Percentiles rank a stretch among this genome's conserved stretches.
Conservation (phyloP, 2,797 vertebrate genomes). For the Acipenser oxyrinchus region DNA sequence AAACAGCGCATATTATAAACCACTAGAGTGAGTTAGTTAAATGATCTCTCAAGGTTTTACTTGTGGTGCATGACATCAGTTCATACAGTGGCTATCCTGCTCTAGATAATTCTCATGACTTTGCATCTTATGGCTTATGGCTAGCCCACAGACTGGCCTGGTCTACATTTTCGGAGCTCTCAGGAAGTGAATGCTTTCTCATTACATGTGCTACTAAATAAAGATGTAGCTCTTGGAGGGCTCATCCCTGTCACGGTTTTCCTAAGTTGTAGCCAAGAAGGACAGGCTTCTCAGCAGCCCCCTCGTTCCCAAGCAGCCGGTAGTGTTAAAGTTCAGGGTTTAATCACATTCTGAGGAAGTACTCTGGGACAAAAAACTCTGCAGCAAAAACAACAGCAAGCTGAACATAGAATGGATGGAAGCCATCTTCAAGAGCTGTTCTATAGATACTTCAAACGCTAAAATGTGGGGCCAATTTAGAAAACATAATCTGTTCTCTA, state of each 20-base stretch:
- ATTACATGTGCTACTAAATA: constrained; percentile 22
- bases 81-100: constrained; percentile 42
- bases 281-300: constrained; percentile 34
- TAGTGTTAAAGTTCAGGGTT: constrained; percentile 26
- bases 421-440: no score
- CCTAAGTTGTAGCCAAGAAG: constrained; percentile 31
- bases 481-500: no score
- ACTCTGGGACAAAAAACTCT: no score
- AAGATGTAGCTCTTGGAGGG: constrained; percentile 32
- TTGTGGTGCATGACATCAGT: constrained; percentile 43
- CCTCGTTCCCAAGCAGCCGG: constrained; percentile 8
- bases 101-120: constrained; percentile 50
- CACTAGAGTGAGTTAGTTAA: no score
- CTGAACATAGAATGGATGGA: no score
- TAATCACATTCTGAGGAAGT: constrained; percentile 22
- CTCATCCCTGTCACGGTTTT: constrained; percentile 34
- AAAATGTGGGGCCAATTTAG: no score
- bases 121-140: constrained; percentile 24
- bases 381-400: no score
- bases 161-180: constrained; percentile 41
- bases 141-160: constrained; percentile 55
- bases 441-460: no score
- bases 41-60: constrained; percentile 43
- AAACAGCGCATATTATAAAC: no score
- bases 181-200: constrained; percentile 52